These are phyloP conservation scores for Oxyruncus cristatus DNA, from an alignment of 2,113 vertebrate species.

Conservation along the genomic window DNA sequence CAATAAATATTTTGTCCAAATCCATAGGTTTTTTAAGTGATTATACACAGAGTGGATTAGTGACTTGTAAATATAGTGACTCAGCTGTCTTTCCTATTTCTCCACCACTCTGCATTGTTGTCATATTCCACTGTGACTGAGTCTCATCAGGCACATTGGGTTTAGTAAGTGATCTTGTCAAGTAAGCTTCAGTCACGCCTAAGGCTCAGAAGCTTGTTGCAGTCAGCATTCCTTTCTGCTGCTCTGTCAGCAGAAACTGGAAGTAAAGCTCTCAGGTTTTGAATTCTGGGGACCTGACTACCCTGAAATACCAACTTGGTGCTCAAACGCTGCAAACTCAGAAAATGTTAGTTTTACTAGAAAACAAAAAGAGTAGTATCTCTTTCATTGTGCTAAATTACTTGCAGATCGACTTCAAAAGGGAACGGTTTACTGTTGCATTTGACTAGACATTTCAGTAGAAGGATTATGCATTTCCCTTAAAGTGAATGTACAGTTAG, in stretches of 20 bases:
- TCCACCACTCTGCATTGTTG: neutral
- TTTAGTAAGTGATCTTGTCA: slow-evolving; percentile 34
- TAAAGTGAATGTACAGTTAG: neutral
- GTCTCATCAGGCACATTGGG: neutral
- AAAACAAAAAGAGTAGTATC: neutral
- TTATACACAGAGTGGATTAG: neutral
- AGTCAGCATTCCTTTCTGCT: slow-evolving; percentile 14
- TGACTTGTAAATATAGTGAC: slow-evolving; percentile 22
- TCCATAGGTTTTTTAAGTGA: neutral
- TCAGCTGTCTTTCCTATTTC: slow-evolving; percentile 17
- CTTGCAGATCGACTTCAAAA: neutral
- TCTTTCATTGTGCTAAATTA: neutral
- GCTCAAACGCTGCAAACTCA: neutral
- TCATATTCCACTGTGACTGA: neutral
- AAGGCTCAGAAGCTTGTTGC: neutral
- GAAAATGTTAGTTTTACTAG: neutral
- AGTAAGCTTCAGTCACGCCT: slow-evolving; percentile 16
- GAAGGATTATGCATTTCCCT: neutral
- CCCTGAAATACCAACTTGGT: neutral
- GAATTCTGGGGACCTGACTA: neutral
- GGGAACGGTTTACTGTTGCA: neutral
- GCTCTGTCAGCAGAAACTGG: slow-evolving; percentile 43
- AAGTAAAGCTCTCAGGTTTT: neutral
- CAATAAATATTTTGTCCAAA: neutral
- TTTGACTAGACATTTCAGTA: neutral